Evolutionary conservation across 2,888 invertebrate genomes (phyloP), one percentile per base, ranked within the genome.

Genomic region (Diplazon laetatorius): DNA sequence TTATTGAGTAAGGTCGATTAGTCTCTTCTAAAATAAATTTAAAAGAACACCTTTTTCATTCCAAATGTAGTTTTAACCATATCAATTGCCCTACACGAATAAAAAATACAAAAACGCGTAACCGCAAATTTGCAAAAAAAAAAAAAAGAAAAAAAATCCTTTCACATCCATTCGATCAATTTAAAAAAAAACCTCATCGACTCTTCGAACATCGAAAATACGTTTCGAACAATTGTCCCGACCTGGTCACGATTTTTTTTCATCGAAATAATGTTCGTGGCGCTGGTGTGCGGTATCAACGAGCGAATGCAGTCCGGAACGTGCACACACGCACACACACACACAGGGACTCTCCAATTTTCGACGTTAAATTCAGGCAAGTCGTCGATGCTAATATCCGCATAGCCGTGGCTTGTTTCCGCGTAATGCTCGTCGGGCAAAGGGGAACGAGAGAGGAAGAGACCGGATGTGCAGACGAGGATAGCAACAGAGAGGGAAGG

Each of bases 381-480:
- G 48, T 48, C 48, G 48, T 2, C 48, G 16, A 48, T 48, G 48
- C 48, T 48, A 48, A 48, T 48, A 48, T 48, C 48, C 55, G 16
- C 55, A 14, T 55, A 30, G 55, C 50, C n/a, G 50, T 50, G 48
- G 44, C 69, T 75, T 69, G 46, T 76, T 70, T 69, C 57, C 69
- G 69, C 48, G 30, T 14, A 22, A 44, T 44, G 44, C 46, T 20
- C 55, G 30, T 30, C 16, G 6, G 48, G n/a, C 20, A 10, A 9
- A 25, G 18, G 10, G 30, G 25, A 35, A 20, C 30, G 18, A 9
- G 30, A 1, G 50, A 12, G 46, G 44, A n/a, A 30, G 30, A 30
- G n/a, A n/a, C n/a, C n/a, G n/a, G n/a, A n/a, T n/a, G n/a, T n/a
- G 16, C 30, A 25, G 10, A 25, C 3, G 48, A 10, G 44, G 42